Conservation (phyloP, 2,113 vertebrate genomes). For the Bujurquina vittata region DNA sequence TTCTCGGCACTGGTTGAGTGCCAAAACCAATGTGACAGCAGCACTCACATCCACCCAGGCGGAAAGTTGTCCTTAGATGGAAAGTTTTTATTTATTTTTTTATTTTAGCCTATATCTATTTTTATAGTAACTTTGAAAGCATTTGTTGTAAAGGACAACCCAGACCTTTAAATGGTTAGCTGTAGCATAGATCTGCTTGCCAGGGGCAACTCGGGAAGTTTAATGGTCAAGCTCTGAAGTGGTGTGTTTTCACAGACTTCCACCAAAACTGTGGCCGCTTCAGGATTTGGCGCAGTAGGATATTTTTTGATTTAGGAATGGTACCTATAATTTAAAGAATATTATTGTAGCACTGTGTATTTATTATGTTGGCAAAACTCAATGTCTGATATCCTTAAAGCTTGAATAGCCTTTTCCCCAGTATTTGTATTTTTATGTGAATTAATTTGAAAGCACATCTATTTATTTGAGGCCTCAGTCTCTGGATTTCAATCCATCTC, state of each 20-base stretch:
- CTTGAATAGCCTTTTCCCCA: neutral
- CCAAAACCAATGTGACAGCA: conserved; percentile 10
- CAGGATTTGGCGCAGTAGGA: neutral
- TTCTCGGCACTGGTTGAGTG: neutral
- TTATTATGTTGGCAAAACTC: neutral
- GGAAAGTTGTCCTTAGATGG: neutral
- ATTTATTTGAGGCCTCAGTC: neutral
- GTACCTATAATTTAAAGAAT: conserved; percentile 11
- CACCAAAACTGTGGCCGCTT: conserved; percentile 1
- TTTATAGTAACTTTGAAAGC: neutral
- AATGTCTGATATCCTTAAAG: neutral
- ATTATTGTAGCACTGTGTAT: neutral
- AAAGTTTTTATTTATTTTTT: conserved; percentile 2
- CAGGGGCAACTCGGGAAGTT: neutral
- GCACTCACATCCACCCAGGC: neutral
- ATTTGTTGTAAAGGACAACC: conserved; percentile 1
- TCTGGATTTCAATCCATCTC: neutral
- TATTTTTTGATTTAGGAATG: conserved; percentile 9
- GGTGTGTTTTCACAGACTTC: conserved; percentile 25
- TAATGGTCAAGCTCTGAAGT: neutral
- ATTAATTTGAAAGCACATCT: neutral
- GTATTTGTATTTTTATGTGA: neutral
- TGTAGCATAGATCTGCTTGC: conserved; percentile 20
- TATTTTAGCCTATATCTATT: neutral
- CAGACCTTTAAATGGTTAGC: conserved; percentile 1